phyloP scores from a whole-genome alignment of 2,888 invertebrate genomes.

The Ceratothoa steindachneri region DNA sequence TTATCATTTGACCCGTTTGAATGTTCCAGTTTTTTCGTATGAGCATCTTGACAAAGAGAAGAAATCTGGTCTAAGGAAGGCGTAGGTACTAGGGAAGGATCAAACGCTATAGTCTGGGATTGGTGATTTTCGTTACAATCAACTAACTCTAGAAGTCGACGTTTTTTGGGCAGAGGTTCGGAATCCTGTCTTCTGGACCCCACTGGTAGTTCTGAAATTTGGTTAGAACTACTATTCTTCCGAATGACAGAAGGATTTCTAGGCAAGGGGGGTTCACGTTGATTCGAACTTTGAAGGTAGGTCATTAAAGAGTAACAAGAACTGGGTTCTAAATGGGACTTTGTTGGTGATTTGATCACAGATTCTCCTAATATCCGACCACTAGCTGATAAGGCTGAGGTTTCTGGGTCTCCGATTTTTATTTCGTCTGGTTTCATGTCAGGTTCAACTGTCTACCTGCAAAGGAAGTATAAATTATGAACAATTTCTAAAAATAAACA shows the following conservation, averaged over 20 bases:
- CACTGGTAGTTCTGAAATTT: neutral
- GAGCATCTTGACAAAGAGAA: neutral
- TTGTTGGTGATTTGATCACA: neutral
- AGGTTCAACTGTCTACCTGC: too few relatives aligned
- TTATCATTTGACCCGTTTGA: neutral
- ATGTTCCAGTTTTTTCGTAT: neutral
- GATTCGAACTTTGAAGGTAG: neutral
- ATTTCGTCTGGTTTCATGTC: too few relatives aligned
- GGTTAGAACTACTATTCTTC: neutral
- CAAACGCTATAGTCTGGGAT: neutral
- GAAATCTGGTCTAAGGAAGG: neutral
- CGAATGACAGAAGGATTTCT: constrained; percentile 1
- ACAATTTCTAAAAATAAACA: too few relatives aligned
- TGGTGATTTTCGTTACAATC: neutral
- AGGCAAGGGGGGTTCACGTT: neutral
- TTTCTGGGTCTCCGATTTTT: too few relatives aligned
- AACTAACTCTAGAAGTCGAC: neutral
- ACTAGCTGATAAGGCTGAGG: too few relatives aligned
- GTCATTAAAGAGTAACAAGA: neutral
- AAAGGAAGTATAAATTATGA: too few relatives aligned
- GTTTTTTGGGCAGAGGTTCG: neutral
- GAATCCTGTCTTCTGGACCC: neutral
- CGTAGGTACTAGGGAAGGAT: neutral
- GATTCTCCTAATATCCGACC: too few relatives aligned
- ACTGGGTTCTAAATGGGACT: neutral